A percentile compares a stretch with the other conserved stretches of the same genome.
These are phyloP conservation scores for Asteroscopus sphinx DNA, from an alignment of 2,888 invertebrate genomes.

Conservation along the genomic window DNA sequence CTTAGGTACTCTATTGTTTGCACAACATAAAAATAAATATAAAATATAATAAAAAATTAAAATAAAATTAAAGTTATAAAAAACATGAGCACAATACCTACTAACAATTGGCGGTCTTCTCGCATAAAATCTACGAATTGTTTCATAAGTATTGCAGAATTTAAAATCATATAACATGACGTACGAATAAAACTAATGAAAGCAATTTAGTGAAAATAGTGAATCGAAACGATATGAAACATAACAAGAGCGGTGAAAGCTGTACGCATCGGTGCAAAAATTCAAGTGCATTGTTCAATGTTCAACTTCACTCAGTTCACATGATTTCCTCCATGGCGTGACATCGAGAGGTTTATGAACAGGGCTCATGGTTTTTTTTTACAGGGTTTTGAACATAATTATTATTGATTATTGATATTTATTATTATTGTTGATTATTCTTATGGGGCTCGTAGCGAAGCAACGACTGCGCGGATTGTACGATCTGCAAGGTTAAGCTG, in stretches of 20 bases:
- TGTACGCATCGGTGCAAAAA: constrained; percentile 74
- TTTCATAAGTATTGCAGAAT: constrained; percentile 31
- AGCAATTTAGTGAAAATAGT: constrained; percentile 62
- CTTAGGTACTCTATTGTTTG: no score
- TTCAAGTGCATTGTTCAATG: constrained; percentile 79
- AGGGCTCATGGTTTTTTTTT: no score
- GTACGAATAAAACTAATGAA: constrained; percentile 65
- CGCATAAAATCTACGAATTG: constrained; percentile 22
- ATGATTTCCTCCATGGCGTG: constrained; percentile 74
- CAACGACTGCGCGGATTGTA: no score
- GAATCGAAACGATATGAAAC: constrained; percentile 57
- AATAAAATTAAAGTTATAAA: no score
- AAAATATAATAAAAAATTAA: no score
- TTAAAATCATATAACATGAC: constrained; percentile 52
- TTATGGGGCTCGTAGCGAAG: no score
- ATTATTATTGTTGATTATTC: no score
- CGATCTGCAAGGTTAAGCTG: no score
- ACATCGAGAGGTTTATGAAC: constrained; percentile 17
- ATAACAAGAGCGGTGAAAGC: constrained; percentile 75
- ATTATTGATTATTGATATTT: no score
- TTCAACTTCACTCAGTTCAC: constrained; percentile 84
- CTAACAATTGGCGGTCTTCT: not conserved
- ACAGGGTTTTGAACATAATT: no score
- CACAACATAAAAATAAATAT: no score
- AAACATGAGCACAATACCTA: no score